Conservation (phyloP, 2,113 vertebrate genomes). For the Phyllostomus hastatus region DNA sequence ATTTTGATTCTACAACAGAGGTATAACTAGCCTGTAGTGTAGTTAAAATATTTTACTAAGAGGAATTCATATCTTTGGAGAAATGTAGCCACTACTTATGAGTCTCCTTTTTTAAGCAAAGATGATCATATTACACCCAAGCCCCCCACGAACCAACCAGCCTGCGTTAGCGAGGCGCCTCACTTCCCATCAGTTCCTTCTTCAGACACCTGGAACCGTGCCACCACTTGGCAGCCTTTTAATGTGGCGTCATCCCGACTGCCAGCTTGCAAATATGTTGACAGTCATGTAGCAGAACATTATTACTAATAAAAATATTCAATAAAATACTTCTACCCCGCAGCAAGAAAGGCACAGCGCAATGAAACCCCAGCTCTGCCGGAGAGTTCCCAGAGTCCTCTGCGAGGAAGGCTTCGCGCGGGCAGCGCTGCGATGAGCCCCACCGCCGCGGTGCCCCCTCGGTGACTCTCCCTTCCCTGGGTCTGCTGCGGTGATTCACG, state of each 20-base stretch:
- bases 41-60: slow-evolving; percentile 13
- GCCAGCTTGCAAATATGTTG: background rate
- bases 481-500: background rate
- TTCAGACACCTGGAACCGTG: background rate
- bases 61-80: background rate
- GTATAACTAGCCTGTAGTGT: background rate
- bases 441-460: background rate
- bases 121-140: background rate
- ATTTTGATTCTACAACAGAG: background rate
- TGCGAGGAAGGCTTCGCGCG: background rate
- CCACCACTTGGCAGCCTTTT: background rate
- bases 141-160: background rate
- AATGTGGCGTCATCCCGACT: background rate
- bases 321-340: background rate
- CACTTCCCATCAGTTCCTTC: background rate
- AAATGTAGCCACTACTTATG: background rate
- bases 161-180: background rate
- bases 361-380: background rate
- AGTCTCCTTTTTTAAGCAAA: background rate
- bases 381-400: background rate
- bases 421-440: accelerated
- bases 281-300: background rate
- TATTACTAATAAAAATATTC: background rate
- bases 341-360: background rate
- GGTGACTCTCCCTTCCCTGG: background rate